A percentile compares a stretch with the other conserved stretches of the same genome.
These are phyloP conservation scores for Tricholauxania praeusta DNA, from an alignment of 2,888 invertebrate genomes.

Conservation along the genomic window DNA sequence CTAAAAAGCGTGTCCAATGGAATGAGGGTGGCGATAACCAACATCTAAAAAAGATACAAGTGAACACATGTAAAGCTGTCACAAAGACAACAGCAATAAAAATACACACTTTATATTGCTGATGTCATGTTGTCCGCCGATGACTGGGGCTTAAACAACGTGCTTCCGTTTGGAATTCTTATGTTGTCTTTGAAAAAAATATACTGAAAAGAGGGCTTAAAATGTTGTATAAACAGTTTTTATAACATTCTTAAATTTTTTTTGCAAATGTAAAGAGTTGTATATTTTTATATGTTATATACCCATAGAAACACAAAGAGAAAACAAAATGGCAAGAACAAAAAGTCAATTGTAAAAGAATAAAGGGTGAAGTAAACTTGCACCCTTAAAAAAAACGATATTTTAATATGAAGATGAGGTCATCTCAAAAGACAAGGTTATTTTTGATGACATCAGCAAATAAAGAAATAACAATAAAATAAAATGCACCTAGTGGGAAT, in stretches of 20 bases:
- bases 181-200: not conserved
- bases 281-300: not conserved
- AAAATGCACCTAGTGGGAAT: not conserved
- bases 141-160: conserved; percentile 20
- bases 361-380: conserved; percentile 21
- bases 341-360: not conserved
- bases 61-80: not conserved
- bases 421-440: conserved; percentile 11
- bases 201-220: not conserved
- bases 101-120: not conserved
- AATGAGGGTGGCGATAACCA: not conserved
- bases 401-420: conserved; percentile 16
- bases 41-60: not conserved
- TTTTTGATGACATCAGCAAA: conserved; percentile 60
- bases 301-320: not conserved
- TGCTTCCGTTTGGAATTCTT: conserved; percentile 19
- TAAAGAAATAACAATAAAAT: conserved; percentile 38
- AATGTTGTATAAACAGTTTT: not conserved
- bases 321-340: not conserved
- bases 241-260: not conserved
- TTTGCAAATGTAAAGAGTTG: conserved; percentile 4
- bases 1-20: no score
- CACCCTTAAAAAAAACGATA: not conserved
- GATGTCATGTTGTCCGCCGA: conserved; percentile 7
- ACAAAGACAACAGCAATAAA: not conserved